Base-by-base conservation (phyloP, 2,888 invertebrate species). In the Drosophila atripex region DNA sequence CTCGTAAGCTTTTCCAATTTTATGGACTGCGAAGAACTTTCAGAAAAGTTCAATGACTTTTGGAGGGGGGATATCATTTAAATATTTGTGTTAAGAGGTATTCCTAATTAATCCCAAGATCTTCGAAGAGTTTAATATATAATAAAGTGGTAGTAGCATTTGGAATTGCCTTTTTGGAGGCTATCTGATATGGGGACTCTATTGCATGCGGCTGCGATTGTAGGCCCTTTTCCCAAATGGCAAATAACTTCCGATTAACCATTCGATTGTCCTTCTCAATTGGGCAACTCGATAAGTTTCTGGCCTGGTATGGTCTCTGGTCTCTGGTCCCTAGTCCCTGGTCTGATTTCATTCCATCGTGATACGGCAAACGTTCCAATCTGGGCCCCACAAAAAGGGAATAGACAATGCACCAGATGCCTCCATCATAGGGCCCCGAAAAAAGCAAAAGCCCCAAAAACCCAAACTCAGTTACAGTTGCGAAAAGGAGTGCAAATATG, bases 401-500 rank as follows among this genome's bases (percentile, higher is more conserved):
- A 73, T 73, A 68, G 68, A 66, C 71, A 71, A 71, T 71, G 68
- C 69, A 54, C 38, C 56, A 30, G 23, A 16, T 35, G 35, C 14
- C 30, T 8, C 18, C 71, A 18, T 30, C 38, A 14, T 18, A 11
- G 28, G 21, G 8, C 21, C 53, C 39, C 4, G 45, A 18, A 25
- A 68, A 66, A 54, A n/a, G 14, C 35, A 51, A 23, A 50, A 41
- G 41, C 43, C 43, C 71, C 80, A 78, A 69, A 78, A 76, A 63
- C 35, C 56, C 71, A 47, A 76, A 53, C 51, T 49, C 51, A 45
- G 66, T 45, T 66, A 38, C 64, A 64, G 54, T 64, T 53, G 23
- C 59, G 50, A 71, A 65, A 73, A 71, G 57, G 54, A 76, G 74
- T 71, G 69, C 68, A 75, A 80, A 77, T 80, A 77, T 86, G 71